These are phyloP conservation scores for Phocoena sinus DNA, from an alignment of 2,113 vertebrate genomes.

Conservation along the genomic window DNA sequence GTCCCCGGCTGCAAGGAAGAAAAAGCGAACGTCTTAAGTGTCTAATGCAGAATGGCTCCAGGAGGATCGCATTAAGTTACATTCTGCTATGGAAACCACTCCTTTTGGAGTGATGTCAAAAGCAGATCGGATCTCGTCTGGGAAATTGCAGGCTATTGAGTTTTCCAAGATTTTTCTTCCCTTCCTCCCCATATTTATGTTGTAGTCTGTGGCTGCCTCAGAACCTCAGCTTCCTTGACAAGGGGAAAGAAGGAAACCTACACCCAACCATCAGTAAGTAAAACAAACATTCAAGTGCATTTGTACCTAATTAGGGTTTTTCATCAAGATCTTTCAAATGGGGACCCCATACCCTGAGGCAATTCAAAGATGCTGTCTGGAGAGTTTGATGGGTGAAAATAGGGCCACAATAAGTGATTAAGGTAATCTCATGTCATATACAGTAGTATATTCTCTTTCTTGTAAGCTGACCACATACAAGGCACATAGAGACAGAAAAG, in stretches of 20 bases:
- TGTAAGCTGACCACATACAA: background rate
- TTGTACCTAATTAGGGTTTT: background rate
- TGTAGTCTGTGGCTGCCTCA: constrained; percentile 4
- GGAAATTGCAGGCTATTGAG: constrained; percentile 29
- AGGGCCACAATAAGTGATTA: background rate
- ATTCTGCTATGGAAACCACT: background rate
- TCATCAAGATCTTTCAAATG: background rate
- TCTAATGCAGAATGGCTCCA: background rate
- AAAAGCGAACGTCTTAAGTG: background rate
- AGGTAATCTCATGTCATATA: background rate
- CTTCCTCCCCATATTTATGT: constrained; percentile 3
- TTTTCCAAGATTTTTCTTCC: constrained; percentile 32
- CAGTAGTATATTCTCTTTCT: background rate
- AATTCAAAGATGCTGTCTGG: background rate
- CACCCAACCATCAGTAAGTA: background rate
- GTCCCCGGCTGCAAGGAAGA: background rate
- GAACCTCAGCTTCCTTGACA: constrained; percentile 37
- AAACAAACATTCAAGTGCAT: background rate
- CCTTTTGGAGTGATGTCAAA: constrained; percentile 51
- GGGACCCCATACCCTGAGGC: background rate
- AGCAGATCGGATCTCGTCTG: constrained; percentile 48
- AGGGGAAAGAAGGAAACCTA: constrained; percentile 23
- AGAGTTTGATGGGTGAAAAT: background rate
- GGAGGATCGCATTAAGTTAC: background rate
- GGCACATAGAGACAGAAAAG: background rate